Base-by-base conservation (phyloP, 1,140 invertebrate genomes). In the Bombus breviceps region DNA sequence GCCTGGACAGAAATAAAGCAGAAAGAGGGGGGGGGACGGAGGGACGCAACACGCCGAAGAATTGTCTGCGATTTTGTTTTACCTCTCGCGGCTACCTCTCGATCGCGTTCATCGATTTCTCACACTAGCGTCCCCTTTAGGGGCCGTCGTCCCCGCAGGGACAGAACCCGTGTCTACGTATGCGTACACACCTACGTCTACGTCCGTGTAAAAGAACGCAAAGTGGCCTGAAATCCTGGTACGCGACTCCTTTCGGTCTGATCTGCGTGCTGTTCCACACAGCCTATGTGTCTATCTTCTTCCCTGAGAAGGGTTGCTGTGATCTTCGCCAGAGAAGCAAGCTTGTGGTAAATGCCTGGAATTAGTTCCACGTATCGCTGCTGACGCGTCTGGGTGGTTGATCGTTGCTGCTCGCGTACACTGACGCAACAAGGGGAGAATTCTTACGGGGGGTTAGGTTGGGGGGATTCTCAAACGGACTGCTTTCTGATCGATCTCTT, bases 51-150 rank as follows among this genome's bases (percentile, higher is more conserved):
- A 89, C 88, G 90, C 88, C 87, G 90, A 89, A 89, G 88, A 93
- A 92, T 92, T 91, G 92, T 93, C 92, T 93, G 93, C 91, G 90
- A 93, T 93, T 93, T 93, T 91, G 92, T 93, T 93, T 93, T 92
- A 92, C 88, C 91, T 90, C 86, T 85, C 89, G 91, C 89, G 85
- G 88, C 90, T 89, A 90, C 89, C 89, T 91, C 90, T 92, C 94
- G 94, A 95, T 95, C 93, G 93, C 88, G 93, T 92, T 94, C 94
- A 93, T 95, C 93, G 94, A 95, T 95, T 95, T 94, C 94, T 95
- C 94, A 94, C 94, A 94, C 94, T 94, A 92, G 83, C 73, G 86
- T 81, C 77, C 80, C 83, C 79, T 81, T 59, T 71, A 39, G 72
- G 37, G 83, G 83, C 88, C 78, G 77, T 80, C 32, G 88, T 86